A percentile compares a stretch with the other conserved stretches of the same genome.
Conservation (phyloP, 2,113 vertebrate genomes). For the Pseudopodoces humilis region DNA sequence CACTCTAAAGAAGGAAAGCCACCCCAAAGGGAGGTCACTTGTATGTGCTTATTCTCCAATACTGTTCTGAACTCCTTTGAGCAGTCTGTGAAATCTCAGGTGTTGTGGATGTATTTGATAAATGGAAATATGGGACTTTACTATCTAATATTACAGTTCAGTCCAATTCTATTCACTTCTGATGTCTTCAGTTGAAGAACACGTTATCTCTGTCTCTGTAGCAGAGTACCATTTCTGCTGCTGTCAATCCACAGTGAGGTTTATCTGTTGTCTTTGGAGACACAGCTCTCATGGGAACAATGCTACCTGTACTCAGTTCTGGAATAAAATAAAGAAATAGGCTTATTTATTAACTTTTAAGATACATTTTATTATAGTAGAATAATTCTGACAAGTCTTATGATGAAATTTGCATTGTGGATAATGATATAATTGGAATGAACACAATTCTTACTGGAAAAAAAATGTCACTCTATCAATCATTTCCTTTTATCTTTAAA, state of each 20-base stretch:
- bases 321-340: background rate
- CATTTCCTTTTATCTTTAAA: background rate
- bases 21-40: background rate
- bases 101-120: background rate
- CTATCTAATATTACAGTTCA: background rate
- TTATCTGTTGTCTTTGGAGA: background rate
- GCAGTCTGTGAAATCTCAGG: background rate
- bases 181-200: background rate
- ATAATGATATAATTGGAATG: background rate
- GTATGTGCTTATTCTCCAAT: background rate
- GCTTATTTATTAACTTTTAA: background rate
- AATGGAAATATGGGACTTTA: background rate
- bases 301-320: background rate
- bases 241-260: background rate
- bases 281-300: background rate
- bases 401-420: background rate
- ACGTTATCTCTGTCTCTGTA: background rate
- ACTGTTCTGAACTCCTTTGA: background rate
- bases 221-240: background rate
- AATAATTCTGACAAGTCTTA: background rate
- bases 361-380: background rate
- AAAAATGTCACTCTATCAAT: background rate
- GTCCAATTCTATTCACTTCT: background rate
- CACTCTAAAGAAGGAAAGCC: background rate
- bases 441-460: background rate